Evolutionary conservation across 1,140 invertebrate species (phyloP).

Genomic region (Psilanteris sp.): DNA sequence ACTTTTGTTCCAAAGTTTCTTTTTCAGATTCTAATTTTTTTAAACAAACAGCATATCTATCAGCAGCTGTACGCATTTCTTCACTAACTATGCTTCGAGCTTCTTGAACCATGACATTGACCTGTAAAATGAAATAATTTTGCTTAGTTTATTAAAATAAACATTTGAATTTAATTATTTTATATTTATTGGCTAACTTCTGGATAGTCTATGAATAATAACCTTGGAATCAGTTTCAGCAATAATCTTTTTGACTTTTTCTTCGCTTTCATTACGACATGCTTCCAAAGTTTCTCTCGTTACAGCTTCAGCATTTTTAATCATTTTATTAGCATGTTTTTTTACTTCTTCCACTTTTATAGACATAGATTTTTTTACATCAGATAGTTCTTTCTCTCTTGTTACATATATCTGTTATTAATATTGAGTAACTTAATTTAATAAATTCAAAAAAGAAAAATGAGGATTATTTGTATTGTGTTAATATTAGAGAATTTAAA

Average conservation of each 20-base stretch:
- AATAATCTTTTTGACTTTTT: slow-evolving; percentile 70
- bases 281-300: slow-evolving; percentile 71
- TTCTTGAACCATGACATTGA: slow-evolving; percentile 69
- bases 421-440: not conserved
- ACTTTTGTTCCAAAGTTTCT: slow-evolving; percentile 63
- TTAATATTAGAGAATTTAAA: too few relatives aligned
- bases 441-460: too few relatives aligned
- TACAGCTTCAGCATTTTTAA: slow-evolving; percentile 71
- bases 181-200: too few relatives aligned
- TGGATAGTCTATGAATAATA: too few relatives aligned
- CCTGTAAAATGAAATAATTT: slow-evolving; percentile 54
- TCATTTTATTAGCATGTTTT: slow-evolving; percentile 69
- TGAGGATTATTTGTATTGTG: too few relatives aligned
- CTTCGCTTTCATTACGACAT: slow-evolving; percentile 71
- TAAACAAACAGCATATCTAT: slow-evolving; percentile 68
- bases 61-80: slow-evolving; percentile 65
- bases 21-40: slow-evolving; percentile 68
- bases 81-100: slow-evolving; percentile 65
- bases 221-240: slow-evolving; percentile 72
- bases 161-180: too few relatives aligned
- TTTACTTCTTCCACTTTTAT: slow-evolving; percentile 71
- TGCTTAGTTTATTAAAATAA: too few relatives aligned
- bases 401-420: slow-evolving; percentile 58
- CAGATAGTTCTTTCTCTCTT: slow-evolving; percentile 68
- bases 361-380: slow-evolving; percentile 63